Conservation (phyloP, 2,113 vertebrate species). For the Mormoops blainvillei region DNA sequence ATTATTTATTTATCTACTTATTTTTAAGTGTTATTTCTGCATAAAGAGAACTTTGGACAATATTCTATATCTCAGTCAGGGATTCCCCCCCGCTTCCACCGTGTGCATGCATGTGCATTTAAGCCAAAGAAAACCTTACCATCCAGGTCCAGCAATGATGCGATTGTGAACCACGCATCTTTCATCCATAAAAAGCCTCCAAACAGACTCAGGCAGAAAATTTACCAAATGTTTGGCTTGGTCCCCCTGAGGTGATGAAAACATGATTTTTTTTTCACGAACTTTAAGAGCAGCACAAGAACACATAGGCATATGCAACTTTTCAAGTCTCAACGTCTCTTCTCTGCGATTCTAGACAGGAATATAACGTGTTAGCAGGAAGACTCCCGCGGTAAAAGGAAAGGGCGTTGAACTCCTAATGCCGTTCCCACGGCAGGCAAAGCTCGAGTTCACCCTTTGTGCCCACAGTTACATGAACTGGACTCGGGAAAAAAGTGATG, state of each 20-base stretch:
- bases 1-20: neutral
- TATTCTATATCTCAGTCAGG: neutral
- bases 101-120: neutral
- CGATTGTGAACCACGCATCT: neutral
- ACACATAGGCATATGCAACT: neutral
- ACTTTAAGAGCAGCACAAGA: neutral
- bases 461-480: neutral
- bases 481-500: neutral
- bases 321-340: constrained; percentile 31
- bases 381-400: neutral
- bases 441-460: neutral
- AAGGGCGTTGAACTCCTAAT: neutral
- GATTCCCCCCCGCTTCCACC: neutral
- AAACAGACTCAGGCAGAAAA: constrained; percentile 55
- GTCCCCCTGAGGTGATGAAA: constrained; percentile 19
- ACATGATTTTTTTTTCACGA: constrained; percentile 52
- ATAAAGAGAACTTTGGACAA: neutral
- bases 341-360: neutral
- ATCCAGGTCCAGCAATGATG: neutral
- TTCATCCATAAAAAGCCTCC: constrained; percentile 16
- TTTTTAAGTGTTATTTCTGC: neutral
- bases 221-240: constrained; percentile 15
- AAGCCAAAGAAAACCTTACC: neutral
- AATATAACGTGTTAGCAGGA: neutral
- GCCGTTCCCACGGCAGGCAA: neutral